Conservation (phyloP, 2,797 vertebrate genomes). For the Molossus molossus region DNA sequence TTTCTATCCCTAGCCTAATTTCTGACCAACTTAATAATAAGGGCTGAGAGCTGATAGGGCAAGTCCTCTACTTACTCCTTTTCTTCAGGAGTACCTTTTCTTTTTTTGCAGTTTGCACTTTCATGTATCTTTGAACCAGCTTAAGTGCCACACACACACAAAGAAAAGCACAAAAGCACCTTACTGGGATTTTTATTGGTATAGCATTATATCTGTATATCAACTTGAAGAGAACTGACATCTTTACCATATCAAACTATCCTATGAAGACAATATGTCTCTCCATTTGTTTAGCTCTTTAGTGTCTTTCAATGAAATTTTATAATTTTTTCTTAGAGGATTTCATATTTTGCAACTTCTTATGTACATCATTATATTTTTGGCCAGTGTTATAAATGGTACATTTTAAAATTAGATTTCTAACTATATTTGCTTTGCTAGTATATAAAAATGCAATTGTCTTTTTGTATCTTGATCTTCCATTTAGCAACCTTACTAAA, state of each 20-base stretch:
- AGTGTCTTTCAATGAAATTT: slow-evolving; percentile 63
- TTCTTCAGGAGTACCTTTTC: slow-evolving; percentile 38
- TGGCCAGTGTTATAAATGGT: slow-evolving; percentile 39
- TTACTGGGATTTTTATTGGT: slow-evolving; percentile 41
- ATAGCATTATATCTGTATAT: slow-evolving; percentile 54
- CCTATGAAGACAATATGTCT: slow-evolving; percentile 16
- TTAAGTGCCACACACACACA: neutral
- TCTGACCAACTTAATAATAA: neutral
- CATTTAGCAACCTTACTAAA: slow-evolving; percentile 40
- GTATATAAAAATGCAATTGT: slow-evolving; percentile 42
- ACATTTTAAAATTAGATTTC: slow-evolving; percentile 66
- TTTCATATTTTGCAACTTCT: slow-evolving; percentile 51
- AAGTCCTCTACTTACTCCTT: slow-evolving; percentile 9
- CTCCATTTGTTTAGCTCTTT: slow-evolving; percentile 48
- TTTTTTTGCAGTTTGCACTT: slow-evolving; percentile 25
- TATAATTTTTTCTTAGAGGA: slow-evolving; percentile 53
- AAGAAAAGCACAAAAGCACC: neutral
- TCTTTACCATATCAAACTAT: slow-evolving; percentile 50
- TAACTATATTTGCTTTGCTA: slow-evolving; percentile 55
- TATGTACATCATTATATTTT: slow-evolving; percentile 43
- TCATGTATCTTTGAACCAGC: slow-evolving; percentile 29
- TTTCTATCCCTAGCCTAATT: neutral
- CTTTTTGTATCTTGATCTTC: slow-evolving; percentile 33
- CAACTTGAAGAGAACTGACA: slow-evolving; percentile 36
- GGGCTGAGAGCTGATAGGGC: slow-evolving; percentile 22